Evolutionary conservation across 2,888 invertebrate genomes (phyloP).

Genomic region (Gastracanthus pulcherrimus): DNA sequence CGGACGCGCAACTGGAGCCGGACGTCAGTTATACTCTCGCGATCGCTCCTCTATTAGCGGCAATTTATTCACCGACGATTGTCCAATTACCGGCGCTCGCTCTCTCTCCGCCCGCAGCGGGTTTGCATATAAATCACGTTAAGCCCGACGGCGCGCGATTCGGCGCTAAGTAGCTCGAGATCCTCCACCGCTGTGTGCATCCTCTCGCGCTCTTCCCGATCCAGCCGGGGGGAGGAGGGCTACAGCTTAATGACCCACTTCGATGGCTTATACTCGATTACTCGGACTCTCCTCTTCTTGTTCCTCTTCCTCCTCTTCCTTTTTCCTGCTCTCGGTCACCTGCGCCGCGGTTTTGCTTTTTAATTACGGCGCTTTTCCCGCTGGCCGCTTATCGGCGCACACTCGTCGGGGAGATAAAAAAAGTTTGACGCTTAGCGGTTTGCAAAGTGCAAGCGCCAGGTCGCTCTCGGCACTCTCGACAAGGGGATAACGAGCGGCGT

Average conservation of each 20-base stretch:
- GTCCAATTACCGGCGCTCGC: neutral
- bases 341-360: neutral
- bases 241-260: slow-evolving; percentile 5
- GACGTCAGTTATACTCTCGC: too few relatives aligned
- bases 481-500: neutral
- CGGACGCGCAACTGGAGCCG: too few relatives aligned
- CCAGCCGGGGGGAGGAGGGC: too few relatives aligned
- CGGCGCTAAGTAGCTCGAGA: neutral
- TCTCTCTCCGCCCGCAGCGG: neutral
- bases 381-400: neutral
- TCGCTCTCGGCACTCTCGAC: neutral
- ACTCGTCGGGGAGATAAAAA: neutral
- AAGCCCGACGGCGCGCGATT: neutral
- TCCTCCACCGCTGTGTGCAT: neutral
- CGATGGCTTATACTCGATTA: too few relatives aligned
- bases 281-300: too few relatives aligned
- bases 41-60: neutral
- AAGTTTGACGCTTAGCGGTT: neutral
- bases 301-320: neutral
- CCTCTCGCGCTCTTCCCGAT: too few relatives aligned
- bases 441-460: neutral
- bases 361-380: neutral
- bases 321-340: neutral
- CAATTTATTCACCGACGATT: neutral
- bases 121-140: slow-evolving; percentile 5